A percentile compares a stretch with the other conserved stretches of the same genome.
These are phyloP conservation scores for Adrianichthys oophorus DNA, from an alignment of 2,797 vertebrate genomes.

Conservation along the genomic window DNA sequence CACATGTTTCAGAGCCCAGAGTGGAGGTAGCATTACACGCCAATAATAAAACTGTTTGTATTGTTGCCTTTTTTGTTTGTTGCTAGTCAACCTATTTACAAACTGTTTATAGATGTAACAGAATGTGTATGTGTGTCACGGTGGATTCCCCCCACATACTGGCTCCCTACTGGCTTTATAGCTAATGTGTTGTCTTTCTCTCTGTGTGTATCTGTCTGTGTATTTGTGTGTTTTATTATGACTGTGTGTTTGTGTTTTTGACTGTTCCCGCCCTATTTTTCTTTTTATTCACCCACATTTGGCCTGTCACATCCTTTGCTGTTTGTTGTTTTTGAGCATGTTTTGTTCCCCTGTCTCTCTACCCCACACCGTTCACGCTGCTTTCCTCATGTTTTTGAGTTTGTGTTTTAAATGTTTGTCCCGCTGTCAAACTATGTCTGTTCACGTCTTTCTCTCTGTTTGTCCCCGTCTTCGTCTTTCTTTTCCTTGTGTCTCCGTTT, in stretches of 20 bases:
- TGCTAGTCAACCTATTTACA: conserved; percentile 17
- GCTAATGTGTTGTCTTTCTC: conserved; percentile 81
- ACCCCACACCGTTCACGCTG: conserved; percentile 16
- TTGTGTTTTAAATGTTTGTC: conserved; percentile 63
- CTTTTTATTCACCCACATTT: conserved; percentile 20
- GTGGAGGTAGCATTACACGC: too few species aligned
- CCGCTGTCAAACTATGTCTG: conserved; percentile 43
- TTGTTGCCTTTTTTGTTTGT: conserved; percentile 12
- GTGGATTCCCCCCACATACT: conserved; percentile 69
- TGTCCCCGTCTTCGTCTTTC: conserved; percentile 35
- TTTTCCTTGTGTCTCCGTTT: conserved; percentile 56
- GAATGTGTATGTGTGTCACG: conserved; percentile 60
- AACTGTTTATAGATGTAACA: conserved; percentile 24
- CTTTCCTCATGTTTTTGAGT: conserved; percentile 49
- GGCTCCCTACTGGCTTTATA: conserved; percentile 68
- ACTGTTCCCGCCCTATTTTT: conserved; percentile 9
- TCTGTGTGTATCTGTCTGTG: conserved; percentile 63
- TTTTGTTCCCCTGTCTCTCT: conserved; percentile 35
- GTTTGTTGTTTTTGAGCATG: conserved; percentile 46
- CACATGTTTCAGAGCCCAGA: too few species aligned
- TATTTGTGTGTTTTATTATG: conserved; percentile 49
- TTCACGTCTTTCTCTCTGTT: conserved; percentile 57
- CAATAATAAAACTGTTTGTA: not conserved
- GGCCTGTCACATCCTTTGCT: conserved; percentile 45
- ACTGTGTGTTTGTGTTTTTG: conserved; percentile 56